Conservation (phyloP, 2,888 invertebrate genomes). For the Eledona agricola region DNA sequence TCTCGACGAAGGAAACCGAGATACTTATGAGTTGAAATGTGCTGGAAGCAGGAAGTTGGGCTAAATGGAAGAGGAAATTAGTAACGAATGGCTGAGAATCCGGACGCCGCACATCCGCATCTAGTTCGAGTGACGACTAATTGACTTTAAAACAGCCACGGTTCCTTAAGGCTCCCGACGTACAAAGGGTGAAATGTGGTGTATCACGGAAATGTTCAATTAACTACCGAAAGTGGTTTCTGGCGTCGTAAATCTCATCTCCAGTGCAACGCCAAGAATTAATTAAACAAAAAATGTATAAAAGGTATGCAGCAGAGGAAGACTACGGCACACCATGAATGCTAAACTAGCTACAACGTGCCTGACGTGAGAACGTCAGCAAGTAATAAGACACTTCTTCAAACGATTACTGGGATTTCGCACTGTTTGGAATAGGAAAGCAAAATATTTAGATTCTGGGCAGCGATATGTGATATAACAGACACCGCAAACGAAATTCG, state of each 20-base stretch:
- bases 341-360: too few species aligned
- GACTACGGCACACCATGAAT: too few species aligned
- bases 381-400: too few species aligned
- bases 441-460: too few species aligned
- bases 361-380: too few species aligned
- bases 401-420: too few species aligned
- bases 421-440: too few species aligned
- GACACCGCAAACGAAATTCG: too few species aligned
- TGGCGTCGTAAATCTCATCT: conserved; percentile 3
- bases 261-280: background rate
- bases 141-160: conserved; percentile 34
- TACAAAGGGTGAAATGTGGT: conserved; percentile 2
- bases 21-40: conserved; percentile 15
- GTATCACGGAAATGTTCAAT: conserved; percentile 11
- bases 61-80: conserved; percentile 39
- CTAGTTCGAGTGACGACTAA: conserved; percentile 35
- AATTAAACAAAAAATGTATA: too few species aligned
- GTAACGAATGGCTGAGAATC: conserved; percentile 40
- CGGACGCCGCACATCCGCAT: conserved; percentile 37
- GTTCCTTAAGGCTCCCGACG: conserved; percentile 1
- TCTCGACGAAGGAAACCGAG: conserved; percentile 15
- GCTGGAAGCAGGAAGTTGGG: conserved; percentile 32
- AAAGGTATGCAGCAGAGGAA: too few species aligned
- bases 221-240: conserved; percentile 2
- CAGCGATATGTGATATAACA: too few species aligned